A percentile compares a stretch with the other conserved stretches of the same genome.
Evolutionary conservation across 2,797 vertebrate genomes (phyloP).

Genomic region (Chiloscyllium punctatum): DNA sequence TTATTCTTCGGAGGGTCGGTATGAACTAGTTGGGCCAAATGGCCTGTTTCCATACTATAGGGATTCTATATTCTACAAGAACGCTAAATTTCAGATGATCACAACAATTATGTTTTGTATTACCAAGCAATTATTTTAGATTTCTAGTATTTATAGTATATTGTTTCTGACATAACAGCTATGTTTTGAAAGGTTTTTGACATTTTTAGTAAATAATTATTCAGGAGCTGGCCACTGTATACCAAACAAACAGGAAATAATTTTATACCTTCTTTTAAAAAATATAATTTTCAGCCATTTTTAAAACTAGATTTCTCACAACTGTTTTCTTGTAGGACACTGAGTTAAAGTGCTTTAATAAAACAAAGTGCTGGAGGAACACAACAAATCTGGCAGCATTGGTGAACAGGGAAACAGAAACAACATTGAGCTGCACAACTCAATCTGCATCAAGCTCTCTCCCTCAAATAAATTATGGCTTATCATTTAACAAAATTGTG

Average conservation of each 20-base stretch:
- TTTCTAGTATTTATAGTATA: neutral
- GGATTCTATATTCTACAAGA: no score
- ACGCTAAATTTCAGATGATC: no score
- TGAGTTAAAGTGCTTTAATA: no score
- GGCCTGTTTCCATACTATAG: no score
- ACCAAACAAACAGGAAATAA: neutral
- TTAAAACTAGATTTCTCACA: neutral
- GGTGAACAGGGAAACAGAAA: no score
- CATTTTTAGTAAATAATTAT: neutral
- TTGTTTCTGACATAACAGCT: neutral
- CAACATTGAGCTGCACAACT: neutral
- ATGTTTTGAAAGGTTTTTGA: neutral
- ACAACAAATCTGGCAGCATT: no score
- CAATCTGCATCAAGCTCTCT: neutral
- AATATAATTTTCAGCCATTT: neutral
- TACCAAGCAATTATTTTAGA: neutral
- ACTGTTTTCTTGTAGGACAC: neutral
- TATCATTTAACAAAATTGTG: neutral
- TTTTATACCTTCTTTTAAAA: neutral
- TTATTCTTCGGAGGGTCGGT: no score
- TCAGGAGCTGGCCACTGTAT: neutral
- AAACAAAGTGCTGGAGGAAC: no score
- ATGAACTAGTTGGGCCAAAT: no score
- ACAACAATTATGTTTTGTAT: no score
- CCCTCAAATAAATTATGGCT: neutral